Conservation (phyloP, 37 sponge, comb jelly and placozoan species). For the Ianthella basta region DNA sequence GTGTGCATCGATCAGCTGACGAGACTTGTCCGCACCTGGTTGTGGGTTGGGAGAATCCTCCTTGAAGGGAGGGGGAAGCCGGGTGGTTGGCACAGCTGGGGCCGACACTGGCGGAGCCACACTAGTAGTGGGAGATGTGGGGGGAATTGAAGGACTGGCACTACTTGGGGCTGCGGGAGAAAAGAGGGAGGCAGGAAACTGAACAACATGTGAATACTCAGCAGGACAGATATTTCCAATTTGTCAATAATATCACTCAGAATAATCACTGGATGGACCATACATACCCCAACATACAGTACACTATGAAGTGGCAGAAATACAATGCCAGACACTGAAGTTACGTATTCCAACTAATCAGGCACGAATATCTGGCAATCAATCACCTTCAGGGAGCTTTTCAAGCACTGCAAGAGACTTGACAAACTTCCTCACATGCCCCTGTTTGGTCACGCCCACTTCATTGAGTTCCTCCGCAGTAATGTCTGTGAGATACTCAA, state of each 20-base stretch:
- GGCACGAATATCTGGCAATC: not conserved
- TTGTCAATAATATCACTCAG: too few relatives aligned
- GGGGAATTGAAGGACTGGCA: not conserved
- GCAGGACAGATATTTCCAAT: not conserved
- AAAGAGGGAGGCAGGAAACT: not conserved
- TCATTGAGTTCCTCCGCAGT: constrained; percentile 78
- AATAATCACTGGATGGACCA: too few relatives aligned
- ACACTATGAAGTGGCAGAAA: too few relatives aligned
- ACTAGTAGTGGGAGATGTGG: not conserved
- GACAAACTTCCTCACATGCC: constrained; percentile 27
- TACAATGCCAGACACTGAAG: too few relatives aligned
- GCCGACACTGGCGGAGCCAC: too few relatives aligned
- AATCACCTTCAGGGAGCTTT: not conserved
- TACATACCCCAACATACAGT: too few relatives aligned
- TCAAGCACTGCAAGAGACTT: constrained; percentile 4
- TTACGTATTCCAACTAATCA: not conserved
- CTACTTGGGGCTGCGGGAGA: constrained; percentile 9
- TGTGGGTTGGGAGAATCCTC: too few relatives aligned
- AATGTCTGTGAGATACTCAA: constrained; percentile 90
- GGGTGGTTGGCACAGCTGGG: too few relatives aligned
- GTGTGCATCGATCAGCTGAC: too few relatives aligned
- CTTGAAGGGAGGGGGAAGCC: too few relatives aligned
- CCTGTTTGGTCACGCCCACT: constrained; percentile 80
- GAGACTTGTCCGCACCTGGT: too few relatives aligned
- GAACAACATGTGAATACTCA: not conserved